A percentile compares a stretch with the other conserved stretches of the same genome.
Evolutionary conservation across 2,797 vertebrate species (phyloP).

Genomic region (Myiotriccus ornatus): DNA sequence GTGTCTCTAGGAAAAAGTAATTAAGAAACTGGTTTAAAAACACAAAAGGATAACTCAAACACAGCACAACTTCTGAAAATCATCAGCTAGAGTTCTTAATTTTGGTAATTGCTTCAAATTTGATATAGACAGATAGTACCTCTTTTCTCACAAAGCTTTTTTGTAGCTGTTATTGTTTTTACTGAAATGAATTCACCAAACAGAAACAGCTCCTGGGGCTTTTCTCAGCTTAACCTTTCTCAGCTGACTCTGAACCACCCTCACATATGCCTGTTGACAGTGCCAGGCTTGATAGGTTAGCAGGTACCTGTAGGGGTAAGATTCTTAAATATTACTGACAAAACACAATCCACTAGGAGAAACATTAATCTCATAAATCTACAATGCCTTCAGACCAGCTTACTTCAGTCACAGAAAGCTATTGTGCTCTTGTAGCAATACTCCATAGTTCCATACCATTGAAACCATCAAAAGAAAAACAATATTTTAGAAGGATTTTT

Average conservation of each 20-base stretch:
- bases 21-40: not conserved
- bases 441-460: not conserved
- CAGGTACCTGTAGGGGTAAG: not conserved
- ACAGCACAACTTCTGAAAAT: not conserved
- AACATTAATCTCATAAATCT: constrained; percentile 8
- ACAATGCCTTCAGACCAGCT: not conserved
- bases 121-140: not conserved
- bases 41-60: not conserved
- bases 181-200: not conserved
- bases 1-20: not conserved
- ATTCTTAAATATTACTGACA: not conserved
- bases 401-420: not conserved
- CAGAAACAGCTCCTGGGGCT: not conserved
- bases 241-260: not conserved
- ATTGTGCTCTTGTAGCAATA: not conserved
- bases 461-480: not conserved
- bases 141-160: not conserved
- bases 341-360: not conserved
- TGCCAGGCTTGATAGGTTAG: not conserved
- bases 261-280: not conserved
- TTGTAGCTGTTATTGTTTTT: not conserved
- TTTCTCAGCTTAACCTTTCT: not conserved
- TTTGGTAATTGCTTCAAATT: not conserved
- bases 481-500: not conserved
- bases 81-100: not conserved